Conservation (phyloP, 2,797 vertebrate species). For the Acropternis orthonyx region DNA sequence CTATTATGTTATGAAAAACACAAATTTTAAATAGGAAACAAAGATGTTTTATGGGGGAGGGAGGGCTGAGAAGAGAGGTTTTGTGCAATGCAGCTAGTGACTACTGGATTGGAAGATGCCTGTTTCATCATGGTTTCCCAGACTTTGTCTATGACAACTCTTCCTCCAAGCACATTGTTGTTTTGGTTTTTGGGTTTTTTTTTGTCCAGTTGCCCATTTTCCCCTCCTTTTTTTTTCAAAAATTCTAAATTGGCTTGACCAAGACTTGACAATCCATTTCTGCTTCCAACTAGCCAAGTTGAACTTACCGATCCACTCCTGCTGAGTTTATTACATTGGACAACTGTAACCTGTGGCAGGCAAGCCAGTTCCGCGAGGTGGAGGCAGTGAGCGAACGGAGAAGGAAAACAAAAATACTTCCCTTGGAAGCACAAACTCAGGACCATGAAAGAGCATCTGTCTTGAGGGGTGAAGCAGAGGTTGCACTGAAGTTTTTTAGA, state of each 20-base stretch:
- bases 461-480: background rate
- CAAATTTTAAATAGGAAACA: background rate
- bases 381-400: background rate
- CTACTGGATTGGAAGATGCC: background rate
- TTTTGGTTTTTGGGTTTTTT: background rate
- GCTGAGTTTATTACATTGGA: fast-evolving
- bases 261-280: background rate
- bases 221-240: background rate
- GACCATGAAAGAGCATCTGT: background rate
- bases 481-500: background rate
- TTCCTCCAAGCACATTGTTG: background rate
- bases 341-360: fast-evolving
- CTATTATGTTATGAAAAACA: background rate
- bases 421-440: background rate
- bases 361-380: constrained; percentile 2
- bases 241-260: background rate
- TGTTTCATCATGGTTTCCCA: background rate
- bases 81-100: background rate
- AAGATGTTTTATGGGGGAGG: background rate
- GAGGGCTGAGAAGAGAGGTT: background rate
- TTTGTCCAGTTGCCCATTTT: background rate
- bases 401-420: background rate
- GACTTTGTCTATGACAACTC: background rate
- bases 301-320: background rate
- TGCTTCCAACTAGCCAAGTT: background rate